A percentile compares a stretch with the other conserved stretches of the same genome.
Conservation (phyloP, 2,797 vertebrate genomes). For the Thamnophis elegans region DNA sequence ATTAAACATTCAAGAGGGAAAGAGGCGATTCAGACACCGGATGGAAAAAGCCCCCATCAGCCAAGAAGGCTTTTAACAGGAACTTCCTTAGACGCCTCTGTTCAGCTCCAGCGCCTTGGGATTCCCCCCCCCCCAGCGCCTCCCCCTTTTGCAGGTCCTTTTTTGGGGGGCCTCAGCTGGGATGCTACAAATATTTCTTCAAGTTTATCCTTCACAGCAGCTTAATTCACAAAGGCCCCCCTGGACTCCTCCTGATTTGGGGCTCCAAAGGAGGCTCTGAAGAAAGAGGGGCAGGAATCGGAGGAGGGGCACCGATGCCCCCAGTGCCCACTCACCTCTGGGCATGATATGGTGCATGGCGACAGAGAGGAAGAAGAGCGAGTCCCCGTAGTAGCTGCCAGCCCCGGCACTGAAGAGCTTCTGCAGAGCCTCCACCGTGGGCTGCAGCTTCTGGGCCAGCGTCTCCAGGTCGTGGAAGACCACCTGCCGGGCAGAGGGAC, state of each 20-base stretch:
- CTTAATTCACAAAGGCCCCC: background rate
- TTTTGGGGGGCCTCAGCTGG: background rate
- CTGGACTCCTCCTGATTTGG: background rate
- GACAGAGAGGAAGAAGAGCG: conserved; percentile 96
- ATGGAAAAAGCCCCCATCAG: background rate
- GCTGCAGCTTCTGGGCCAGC: conserved; percentile 89
- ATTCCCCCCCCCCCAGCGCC: background rate
- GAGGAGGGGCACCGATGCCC: no score
- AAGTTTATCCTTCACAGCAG: background rate
- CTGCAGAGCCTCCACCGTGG: conserved; percentile 93
- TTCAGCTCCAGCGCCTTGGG: background rate
- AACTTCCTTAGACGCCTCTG: background rate
- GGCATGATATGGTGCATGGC: conserved; percentile 97
- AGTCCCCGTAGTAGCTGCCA: conserved; percentile 92
- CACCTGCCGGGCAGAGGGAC: conserved; percentile 72
- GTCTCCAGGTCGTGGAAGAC: conserved; percentile 85
- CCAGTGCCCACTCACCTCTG: conserved; percentile 75
- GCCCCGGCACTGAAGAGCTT: conserved; percentile 95
- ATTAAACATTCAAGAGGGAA: background rate
- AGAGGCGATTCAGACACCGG: background rate
- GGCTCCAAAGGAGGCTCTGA: background rate
- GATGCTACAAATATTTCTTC: background rate
- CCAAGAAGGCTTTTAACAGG: no score
- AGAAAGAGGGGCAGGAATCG: no score
- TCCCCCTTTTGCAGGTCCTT: no score